A percentile compares a stretch with the other conserved stretches of the same genome.
phyloP scores from a whole-genome alignment of 1,140 invertebrate genomes.

The Pogonomyrmex californicus region DNA sequence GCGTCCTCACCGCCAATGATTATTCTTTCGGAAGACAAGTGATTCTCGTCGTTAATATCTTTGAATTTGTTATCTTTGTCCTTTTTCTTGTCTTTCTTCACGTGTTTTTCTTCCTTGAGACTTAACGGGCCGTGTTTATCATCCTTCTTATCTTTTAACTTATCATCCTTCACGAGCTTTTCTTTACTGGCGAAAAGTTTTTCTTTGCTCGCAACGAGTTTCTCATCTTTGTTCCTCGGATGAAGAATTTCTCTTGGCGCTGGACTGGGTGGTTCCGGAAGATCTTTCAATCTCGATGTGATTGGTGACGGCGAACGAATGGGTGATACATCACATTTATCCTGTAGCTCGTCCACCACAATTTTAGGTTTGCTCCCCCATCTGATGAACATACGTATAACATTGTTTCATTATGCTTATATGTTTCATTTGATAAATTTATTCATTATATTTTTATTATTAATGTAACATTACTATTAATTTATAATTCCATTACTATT shows the following conservation, averaged over 20 bases:
- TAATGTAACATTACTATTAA: no score
- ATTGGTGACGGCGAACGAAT: constrained; percentile 74
- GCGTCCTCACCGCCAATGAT: constrained; percentile 94
- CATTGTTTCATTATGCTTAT: not conserved
- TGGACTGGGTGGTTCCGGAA: constrained; percentile 77
- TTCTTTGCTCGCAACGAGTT: constrained; percentile 66
- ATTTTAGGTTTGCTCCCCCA: constrained; percentile 84
- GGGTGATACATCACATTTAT: constrained; percentile 76
- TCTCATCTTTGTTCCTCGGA: constrained; percentile 78
- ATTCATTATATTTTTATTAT: constrained; percentile 9
- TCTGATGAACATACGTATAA: constrained; percentile 63
- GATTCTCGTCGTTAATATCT: constrained; percentile 79
- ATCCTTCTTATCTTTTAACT: constrained; percentile 75
- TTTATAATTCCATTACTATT: not conserved
- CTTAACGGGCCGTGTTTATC: constrained; percentile 77
- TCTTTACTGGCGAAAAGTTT: constrained; percentile 72
- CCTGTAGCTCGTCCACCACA: constrained; percentile 80
- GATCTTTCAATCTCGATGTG: constrained; percentile 74
- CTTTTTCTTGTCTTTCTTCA: constrained; percentile 83
- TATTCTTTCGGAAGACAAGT: constrained; percentile 89
- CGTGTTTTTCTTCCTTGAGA: constrained; percentile 79
- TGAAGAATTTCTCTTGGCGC: constrained; percentile 68
- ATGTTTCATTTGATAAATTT: not conserved
- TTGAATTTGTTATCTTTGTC: constrained; percentile 81
- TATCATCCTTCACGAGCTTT: constrained; percentile 75